Percentiles rank a stretch among this genome's conserved stretches.
These are phyloP conservation scores for Girardinus metallicus DNA, from an alignment of 2,797 vertebrate species.

Conservation along the genomic window DNA sequence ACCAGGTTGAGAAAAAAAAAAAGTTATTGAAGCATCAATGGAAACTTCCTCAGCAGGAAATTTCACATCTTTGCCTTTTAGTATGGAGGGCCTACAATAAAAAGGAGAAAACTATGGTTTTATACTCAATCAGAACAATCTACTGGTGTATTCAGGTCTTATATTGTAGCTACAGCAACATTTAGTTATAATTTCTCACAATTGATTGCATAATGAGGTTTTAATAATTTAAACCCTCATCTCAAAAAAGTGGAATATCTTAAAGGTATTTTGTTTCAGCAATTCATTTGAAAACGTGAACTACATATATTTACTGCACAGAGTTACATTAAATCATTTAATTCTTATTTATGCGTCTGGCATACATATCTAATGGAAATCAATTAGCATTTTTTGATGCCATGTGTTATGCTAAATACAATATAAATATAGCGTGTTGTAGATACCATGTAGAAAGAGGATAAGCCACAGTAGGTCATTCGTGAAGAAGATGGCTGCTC, in stretches of 20 bases:
- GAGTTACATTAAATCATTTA: neutral
- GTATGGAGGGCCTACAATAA: neutral
- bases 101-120: neutral
- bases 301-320: neutral
- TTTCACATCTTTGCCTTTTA: neutral
- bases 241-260: neutral
- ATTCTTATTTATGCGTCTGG: neutral
- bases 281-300: neutral
- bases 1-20: neutral
- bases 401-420: neutral
- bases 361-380: too few relatives aligned
- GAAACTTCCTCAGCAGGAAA: constrained; percentile 8
- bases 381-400: neutral
- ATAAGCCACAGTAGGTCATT: neutral
- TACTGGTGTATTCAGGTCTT: neutral
- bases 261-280: neutral
- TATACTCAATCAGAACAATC: neutral
- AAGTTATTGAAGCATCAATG: constrained; percentile 12
- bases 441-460: neutral
- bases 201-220: neutral
- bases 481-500: neutral
- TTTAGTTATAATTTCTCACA: neutral
- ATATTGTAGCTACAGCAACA: neutral
- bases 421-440: neutral
- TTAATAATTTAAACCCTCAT: neutral